A percentile compares a stretch with the other conserved stretches of the same genome.
phyloP scores from a whole-genome alignment of 1,140 invertebrate genomes.

The Acyrthosiphon pisum region DNA sequence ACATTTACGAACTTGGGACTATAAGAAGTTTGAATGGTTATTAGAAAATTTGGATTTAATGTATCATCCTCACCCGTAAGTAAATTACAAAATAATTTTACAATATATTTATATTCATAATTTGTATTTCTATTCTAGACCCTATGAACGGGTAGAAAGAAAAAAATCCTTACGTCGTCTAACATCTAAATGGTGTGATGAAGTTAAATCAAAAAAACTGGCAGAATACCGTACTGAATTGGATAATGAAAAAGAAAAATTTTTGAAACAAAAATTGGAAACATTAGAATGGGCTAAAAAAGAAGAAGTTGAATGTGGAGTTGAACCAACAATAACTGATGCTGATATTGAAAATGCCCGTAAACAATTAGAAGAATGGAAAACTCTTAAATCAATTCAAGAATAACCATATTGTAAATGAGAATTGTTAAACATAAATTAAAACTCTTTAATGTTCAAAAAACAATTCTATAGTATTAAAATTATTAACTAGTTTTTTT shows the following conservation, averaged over 20 bases:
- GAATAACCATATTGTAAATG: neutral
- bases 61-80: conserved; percentile 71
- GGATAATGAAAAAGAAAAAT: conserved; percentile 73
- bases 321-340: conserved; percentile 70
- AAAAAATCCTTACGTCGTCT: conserved; percentile 73
- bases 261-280: conserved; percentile 69
- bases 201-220: conserved; percentile 71
- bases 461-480: conserved; percentile 22
- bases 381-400: neutral
- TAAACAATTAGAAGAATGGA: conserved; percentile 64
- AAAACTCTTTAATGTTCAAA: conserved; percentile 4
- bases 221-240: conserved; percentile 70
- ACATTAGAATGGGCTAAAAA: conserved; percentile 72
- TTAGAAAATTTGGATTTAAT: conserved; percentile 79
- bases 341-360: conserved; percentile 71
- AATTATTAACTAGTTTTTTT: conserved; percentile 25
- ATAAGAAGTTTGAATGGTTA: conserved; percentile 86
- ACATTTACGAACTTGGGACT: conserved; percentile 75
- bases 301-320: conserved; percentile 73
- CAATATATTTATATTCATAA: neutral
- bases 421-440: neutral
- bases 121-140: conserved; percentile 8
- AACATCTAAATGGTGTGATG: conserved; percentile 72
- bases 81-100: conserved; percentile 18
- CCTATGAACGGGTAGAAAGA: conserved; percentile 62